Conservation (phyloP, 2,113 vertebrate genomes). For the Hymenochirus boettgeri region DNA sequence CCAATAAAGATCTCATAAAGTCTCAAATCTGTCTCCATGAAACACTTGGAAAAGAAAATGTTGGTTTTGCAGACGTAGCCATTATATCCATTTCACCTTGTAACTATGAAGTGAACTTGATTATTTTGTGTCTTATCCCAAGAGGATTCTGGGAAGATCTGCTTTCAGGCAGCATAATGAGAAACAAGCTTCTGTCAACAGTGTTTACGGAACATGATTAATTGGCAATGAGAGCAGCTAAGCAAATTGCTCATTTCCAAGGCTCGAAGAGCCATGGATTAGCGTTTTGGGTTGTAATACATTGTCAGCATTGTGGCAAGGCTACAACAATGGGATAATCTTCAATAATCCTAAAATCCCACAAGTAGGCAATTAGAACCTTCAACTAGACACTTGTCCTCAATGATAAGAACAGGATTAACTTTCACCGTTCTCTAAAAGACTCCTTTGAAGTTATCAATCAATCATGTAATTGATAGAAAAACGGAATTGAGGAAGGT, state of each 20-base stretch:
- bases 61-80: too few species aligned
- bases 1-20: too few species aligned
- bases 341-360: constrained; percentile 15
- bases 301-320: constrained; percentile 11
- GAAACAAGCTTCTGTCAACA: constrained; percentile 54
- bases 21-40: too few species aligned
- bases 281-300: constrained; percentile 1
- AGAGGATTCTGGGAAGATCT: too few species aligned
- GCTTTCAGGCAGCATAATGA: constrained; percentile 58
- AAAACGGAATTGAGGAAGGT: too few species aligned
- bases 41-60: too few species aligned
- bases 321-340: constrained; percentile 25
- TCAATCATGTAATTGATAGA: too few species aligned
- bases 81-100: constrained; percentile 1
- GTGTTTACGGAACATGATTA: constrained; percentile 51
- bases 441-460: too few species aligned
- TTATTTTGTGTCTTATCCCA: constrained; percentile 54
- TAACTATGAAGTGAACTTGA: constrained; percentile 56
- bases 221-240: constrained; percentile 45
- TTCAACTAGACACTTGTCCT: constrained; percentile 1
- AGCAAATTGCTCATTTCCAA: constrained; percentile 27
- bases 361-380: constrained; percentile 22
- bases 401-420: constrained; percentile 14
- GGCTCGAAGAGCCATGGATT: constrained; percentile 14
- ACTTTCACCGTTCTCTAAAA: too few species aligned